Base-by-base conservation (phyloP, 2,113 vertebrate genomes). In the Platysteira castanea region DNA sequence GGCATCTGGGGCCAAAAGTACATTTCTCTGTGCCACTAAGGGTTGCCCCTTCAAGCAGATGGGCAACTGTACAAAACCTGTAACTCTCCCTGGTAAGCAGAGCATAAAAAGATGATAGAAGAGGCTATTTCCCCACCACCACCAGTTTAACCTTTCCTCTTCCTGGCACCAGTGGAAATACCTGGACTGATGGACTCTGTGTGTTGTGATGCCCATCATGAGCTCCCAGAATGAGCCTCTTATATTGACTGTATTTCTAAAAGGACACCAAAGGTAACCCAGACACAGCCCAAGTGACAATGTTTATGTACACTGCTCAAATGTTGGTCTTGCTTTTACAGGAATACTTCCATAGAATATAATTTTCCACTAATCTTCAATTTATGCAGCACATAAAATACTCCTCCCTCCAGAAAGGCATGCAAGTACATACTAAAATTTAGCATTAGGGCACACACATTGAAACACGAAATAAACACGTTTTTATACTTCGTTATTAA, bases 381-480 rank as follows among this genome's bases (percentile, higher is more conserved):
- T 56, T 71, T 22, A 57, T 10, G 31, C 10, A 56, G 30, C 17
- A 26, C 64, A 81, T 37, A 64, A 84, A 78, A 71, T 9, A 42
- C 2, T 15, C 31, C 10, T 69, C 13, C 28, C 41, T 86, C 14
- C 27, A 74, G 53, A 69, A 67, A 92, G 16, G 4, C 14, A 33
- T 8, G 15, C 7, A 53, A 71, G 27, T 20, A 20, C 33, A 14
- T 26, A 14, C 7, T 41, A 71, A 82, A 64, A 52, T 82, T 76
- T 37, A 77, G 13, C 44, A 57, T 3, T 11, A 19, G 11, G 13
- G 4, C 20, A 76, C 14, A 30, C 1, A 4, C 1, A 46, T 0
- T 42, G 15, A 70, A 84, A 11, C 2, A 8, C 17, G 54, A 90
- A 59, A 68, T 12, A 50, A 82, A 39, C 9, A 42, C 21, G 31